Percentiles rank a stretch among this genome's conserved stretches.
phyloP scores from a whole-genome alignment of 2,888 invertebrate species.

The Sipha maydis region DNA sequence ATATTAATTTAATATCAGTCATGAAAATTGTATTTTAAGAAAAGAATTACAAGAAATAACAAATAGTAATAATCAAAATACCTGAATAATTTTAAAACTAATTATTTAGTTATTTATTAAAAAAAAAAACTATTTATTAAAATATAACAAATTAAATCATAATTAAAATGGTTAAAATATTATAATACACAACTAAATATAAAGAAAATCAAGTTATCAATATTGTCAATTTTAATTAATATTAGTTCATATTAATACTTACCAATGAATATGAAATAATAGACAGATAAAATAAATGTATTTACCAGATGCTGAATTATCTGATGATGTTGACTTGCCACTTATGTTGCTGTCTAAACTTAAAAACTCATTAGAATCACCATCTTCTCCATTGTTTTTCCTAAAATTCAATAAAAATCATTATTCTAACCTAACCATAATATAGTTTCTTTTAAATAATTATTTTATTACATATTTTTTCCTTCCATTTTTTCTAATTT shows the following conservation, averaged over 20 bases:
- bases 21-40: too few relatives aligned
- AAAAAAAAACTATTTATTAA: background rate
- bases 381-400: constrained; percentile 74
- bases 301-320: constrained; percentile 67
- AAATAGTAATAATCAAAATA: too few relatives aligned
- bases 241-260: background rate
- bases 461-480: constrained; percentile 72
- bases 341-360: constrained; percentile 79
- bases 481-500: constrained; percentile 90
- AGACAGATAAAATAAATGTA: background rate
- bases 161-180: background rate
- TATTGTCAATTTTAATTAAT: background rate
- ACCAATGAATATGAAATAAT: background rate
- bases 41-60: too few relatives aligned
- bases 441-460: background rate
- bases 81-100: background rate
- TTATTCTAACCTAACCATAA: background rate
- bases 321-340: constrained; percentile 72
- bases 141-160: background rate
- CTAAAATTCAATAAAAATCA: constrained; percentile 15
- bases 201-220: too few relatives aligned
- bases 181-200: background rate
- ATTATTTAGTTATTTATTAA: too few relatives aligned
- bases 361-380: constrained; percentile 80
- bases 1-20: too few relatives aligned